Percentiles rank a stretch among this genome's conserved stretches.
These are phyloP conservation scores for Marronus borbonicus DNA, from an alignment of 2,888 invertebrate genomes.

Conservation along the genomic window DNA sequence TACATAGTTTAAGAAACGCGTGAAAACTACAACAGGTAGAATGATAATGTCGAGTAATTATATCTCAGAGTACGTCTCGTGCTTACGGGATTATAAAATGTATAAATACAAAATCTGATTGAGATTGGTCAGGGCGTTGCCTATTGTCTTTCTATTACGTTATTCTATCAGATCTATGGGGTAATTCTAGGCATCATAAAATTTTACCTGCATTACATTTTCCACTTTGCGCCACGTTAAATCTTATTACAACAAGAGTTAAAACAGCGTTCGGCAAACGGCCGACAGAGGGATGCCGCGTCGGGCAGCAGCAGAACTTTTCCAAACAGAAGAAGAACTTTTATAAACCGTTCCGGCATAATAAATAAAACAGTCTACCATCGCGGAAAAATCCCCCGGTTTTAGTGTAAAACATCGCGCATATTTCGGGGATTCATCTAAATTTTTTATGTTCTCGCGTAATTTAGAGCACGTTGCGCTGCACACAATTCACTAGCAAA, in stretches of 20 bases:
- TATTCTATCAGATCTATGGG: too few relatives aligned
- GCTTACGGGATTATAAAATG: too few relatives aligned
- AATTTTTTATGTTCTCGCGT: slow-evolving; percentile 57
- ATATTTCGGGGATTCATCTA: slow-evolving; percentile 54
- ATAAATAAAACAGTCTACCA: slow-evolving; percentile 46
- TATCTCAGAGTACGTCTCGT: too few relatives aligned
- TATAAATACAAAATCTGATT: too few relatives aligned
- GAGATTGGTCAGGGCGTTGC: too few relatives aligned
- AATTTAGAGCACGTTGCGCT: slow-evolving; percentile 55
- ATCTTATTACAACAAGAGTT: slow-evolving; percentile 15
- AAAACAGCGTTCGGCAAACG: slow-evolving; percentile 22
- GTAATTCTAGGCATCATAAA: neutral
- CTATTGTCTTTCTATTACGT: too few relatives aligned
- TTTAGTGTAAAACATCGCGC: slow-evolving; percentile 50
- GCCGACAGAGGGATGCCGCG: slow-evolving; percentile 30
- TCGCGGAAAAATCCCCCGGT: slow-evolving; percentile 49
- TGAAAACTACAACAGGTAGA: too few relatives aligned
- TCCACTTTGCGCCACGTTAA: slow-evolving; percentile 14
- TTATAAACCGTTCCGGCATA: slow-evolving; percentile 43
- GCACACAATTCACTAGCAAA: slow-evolving; percentile 62
- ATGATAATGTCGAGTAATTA: too few relatives aligned
- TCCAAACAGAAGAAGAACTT: slow-evolving; percentile 33
- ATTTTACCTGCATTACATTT: neutral
- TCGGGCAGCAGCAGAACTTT: slow-evolving; percentile 5
- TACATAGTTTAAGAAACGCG: too few relatives aligned